These are phyloP conservation scores for Alentia gelatinosa DNA, from an alignment of 2,888 invertebrate species.

Conservation along the genomic window DNA sequence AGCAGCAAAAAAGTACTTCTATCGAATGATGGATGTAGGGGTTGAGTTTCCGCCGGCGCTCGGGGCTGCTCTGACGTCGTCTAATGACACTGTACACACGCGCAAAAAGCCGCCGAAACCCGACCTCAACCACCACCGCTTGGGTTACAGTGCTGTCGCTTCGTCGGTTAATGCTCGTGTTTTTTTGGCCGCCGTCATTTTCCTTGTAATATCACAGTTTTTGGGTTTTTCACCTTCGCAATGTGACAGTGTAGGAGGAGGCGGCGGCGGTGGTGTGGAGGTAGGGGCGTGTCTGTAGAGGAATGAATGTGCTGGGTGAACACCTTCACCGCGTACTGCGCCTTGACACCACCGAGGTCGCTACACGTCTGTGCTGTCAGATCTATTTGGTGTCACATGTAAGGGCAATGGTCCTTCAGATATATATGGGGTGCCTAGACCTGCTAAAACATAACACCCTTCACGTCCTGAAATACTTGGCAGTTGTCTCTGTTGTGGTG, in stretches of 20 bases:
- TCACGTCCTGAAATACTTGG: too few species aligned
- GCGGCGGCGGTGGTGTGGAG: too few species aligned
- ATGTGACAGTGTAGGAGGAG: conserved; percentile 12
- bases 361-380: too few species aligned
- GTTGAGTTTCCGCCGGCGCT: conserved; percentile 6
- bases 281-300: too few species aligned
- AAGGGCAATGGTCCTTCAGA: too few species aligned
- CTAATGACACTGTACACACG: conserved; percentile 38
- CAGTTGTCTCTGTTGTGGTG: too few species aligned
- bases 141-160: conserved; percentile 37
- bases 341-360: too few species aligned
- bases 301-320: too few species aligned
- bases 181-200: conserved; percentile 2
- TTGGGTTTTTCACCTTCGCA: conserved; percentile 14
- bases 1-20: neutral
- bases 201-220: conserved; percentile 44
- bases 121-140: neutral
- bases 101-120: neutral
- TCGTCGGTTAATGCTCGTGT: conserved; percentile 18
- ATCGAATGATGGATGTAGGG: conserved; percentile 21
- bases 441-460: too few species aligned
- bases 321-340: too few species aligned
- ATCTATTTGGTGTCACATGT: too few species aligned
- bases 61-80: neutral
- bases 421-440: too few species aligned